Percentiles rank a stretch among this genome's conserved stretches.
Conservation (phyloP, 1,140 invertebrate species). For the Augochlora pura region DNA sequence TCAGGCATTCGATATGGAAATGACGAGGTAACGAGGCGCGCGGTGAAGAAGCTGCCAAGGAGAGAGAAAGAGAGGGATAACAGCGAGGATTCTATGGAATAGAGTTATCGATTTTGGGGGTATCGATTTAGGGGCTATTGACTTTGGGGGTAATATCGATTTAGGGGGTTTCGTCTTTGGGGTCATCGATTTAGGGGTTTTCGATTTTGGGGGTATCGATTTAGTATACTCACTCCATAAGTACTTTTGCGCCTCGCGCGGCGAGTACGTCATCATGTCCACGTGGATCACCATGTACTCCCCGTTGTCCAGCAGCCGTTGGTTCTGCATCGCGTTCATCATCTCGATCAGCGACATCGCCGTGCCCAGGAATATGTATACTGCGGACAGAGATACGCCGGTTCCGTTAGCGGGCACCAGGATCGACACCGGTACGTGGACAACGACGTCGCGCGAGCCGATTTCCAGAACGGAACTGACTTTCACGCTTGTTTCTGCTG, state of each 20-base stretch:
- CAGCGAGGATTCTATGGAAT: no score
- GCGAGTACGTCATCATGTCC: conserved; percentile 92
- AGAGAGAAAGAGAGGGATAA: neutral
- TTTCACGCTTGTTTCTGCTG: conserved; percentile 27
- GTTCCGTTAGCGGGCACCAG: conserved; percentile 30
- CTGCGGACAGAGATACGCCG: conserved; percentile 79
- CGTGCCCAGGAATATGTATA: conserved; percentile 95
- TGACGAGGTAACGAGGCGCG: conserved; percentile 33
- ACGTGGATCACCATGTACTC: conserved; percentile 98
- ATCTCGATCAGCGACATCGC: conserved; percentile 90
- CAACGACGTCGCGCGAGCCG: neutral
- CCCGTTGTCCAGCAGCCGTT: conserved; percentile 92
- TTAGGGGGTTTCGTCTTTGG: no score
- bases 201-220: no score
- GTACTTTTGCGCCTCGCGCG: conserved; percentile 89
- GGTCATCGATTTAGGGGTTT: no score
- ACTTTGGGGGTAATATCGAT: no score
- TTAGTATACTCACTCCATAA: conserved; percentile 89
- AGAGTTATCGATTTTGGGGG: no score
- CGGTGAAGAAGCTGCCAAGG: neutral
- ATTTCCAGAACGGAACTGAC: conserved; percentile 39
- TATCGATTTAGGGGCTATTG: no score
- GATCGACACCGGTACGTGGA: neutral
- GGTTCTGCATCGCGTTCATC: conserved; percentile 93
- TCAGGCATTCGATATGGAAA: conserved; percentile 41